Conservation (phyloP, 2,113 vertebrate genomes). For the Tetrax tetrax region DNA sequence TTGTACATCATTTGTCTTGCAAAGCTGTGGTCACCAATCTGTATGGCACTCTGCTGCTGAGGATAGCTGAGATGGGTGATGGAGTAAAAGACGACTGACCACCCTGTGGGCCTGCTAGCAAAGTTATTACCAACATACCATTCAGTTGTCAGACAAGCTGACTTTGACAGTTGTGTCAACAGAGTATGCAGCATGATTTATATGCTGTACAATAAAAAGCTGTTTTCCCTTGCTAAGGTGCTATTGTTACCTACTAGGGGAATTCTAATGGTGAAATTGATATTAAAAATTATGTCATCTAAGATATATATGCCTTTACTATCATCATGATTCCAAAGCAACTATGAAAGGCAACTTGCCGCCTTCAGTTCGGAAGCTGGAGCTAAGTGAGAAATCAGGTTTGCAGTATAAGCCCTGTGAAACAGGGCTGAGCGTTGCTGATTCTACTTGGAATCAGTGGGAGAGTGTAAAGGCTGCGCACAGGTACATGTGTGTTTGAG, state of each 20-base stretch:
- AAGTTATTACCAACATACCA: background rate
- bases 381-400: background rate
- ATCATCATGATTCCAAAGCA: background rate
- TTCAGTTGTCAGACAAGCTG: background rate
- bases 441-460: background rate
- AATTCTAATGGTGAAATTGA: background rate
- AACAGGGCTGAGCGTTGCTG: background rate
- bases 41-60: background rate
- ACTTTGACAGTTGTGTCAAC: background rate
- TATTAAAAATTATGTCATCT: background rate
- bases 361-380: background rate
- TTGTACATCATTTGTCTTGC: fast-evolving
- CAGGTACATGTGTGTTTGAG: background rate
- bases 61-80: background rate
- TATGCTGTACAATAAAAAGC: background rate
- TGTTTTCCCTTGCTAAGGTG: background rate
- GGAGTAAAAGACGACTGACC: background rate
- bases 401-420: background rate
- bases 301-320: background rate
- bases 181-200: background rate
- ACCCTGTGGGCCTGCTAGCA: background rate
- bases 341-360: background rate
- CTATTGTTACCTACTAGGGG: background rate
- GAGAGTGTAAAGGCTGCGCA: background rate
- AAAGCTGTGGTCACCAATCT: background rate